Conservation (phyloP, 2,113 vertebrate genomes). For the Lagenorhynchus albirostris region DNA sequence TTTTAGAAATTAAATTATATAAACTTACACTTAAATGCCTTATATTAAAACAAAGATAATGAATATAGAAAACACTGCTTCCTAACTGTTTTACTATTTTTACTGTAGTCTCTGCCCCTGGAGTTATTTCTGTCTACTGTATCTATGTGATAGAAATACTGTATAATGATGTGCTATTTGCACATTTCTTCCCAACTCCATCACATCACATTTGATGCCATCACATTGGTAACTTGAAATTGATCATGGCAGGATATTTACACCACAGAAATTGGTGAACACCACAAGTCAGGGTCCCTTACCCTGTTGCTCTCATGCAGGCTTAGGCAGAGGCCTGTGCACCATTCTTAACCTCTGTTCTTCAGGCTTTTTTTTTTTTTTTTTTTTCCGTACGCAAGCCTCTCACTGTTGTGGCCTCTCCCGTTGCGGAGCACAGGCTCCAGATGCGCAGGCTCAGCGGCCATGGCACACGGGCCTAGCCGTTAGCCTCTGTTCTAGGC, state of each 20-base stretch:
- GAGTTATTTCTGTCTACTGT: background rate
- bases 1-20: background rate
- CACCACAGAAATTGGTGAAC: background rate
- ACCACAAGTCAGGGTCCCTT: background rate
- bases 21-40: background rate
- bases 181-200: background rate
- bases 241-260: background rate
- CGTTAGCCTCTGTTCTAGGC: background rate
- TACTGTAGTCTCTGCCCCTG: background rate
- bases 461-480: too few relatives aligned
- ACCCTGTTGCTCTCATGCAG: background rate
- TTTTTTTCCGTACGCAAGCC: too few relatives aligned
- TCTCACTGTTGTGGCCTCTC: too few relatives aligned
- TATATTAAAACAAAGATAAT: background rate
- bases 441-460: too few relatives aligned
- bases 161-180: background rate
- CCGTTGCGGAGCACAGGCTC: too few relatives aligned
- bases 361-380: background rate
- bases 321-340: background rate
- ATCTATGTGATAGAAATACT: background rate
- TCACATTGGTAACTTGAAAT: background rate
- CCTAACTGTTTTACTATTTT: background rate
- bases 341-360: background rate
- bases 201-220: background rate
- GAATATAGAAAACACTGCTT: background rate